Base-by-base conservation (phyloP, 2,113 vertebrate genomes). In the Eclectus roratus region DNA sequence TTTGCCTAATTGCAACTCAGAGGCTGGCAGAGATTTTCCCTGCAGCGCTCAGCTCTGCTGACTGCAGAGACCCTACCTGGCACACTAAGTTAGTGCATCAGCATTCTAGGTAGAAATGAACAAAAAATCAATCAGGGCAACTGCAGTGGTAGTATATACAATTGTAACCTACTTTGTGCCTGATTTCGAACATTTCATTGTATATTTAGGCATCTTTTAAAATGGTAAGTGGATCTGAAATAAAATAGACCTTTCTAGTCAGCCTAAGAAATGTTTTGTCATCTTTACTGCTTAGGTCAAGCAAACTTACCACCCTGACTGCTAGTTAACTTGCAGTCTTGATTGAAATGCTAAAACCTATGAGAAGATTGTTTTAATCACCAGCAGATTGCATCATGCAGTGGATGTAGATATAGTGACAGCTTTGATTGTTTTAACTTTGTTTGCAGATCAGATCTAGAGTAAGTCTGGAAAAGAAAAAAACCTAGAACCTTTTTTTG, bases 41-140 rank as follows among this genome's bases (percentile, higher is more conserved):
- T 97, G 98, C 98, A 98, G 98, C 93, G 13, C 66, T 41, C 73
- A 91, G 96, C 98, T 97, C 91, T 97, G 98, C 98, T 98, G 97
- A 98, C 98, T 98, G 98, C 98, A 98, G 98, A 97, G 98, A 98
- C 96, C 94, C 97, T 98, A 98, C 98, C 98, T 98, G 98, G 97
- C 97, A 97, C 87, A 56, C 91, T 56, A 70, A 93, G 85, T 95
- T 81, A 94, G 97, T 98, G 98, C 96, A 53, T 99, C 98, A 99
- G 98, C 98, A 98, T 97, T 98, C 97, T 93, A 91, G 97, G 96
- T 96, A 97, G 94, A 97, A 97, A 98, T 98, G 98, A 98, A 98
- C 98, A 98, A 98, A 98, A 98, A 98, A 98, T 98, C 98, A 98
- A 98, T 98, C 97, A 96, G 97, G 80, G 94, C 97, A 98, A 86